Percentiles rank a stretch among this genome's conserved stretches.
phyloP scores from a whole-genome alignment of 23 tunicate genomes.

The Botrylloides violaceus region DNA sequence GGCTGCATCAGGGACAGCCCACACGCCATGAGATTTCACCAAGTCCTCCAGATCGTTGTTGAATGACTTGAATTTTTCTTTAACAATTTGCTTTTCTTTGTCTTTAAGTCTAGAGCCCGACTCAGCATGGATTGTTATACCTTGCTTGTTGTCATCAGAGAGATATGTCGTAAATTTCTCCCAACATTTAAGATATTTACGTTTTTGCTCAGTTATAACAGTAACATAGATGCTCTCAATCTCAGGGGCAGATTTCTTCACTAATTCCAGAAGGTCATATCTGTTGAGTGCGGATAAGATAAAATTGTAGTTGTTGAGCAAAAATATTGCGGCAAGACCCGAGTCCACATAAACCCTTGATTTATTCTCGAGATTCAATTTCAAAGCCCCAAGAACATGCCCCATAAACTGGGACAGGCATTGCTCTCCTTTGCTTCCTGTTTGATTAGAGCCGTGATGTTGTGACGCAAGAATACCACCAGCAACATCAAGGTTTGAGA shows the following conservation, averaged over 20 bases:
- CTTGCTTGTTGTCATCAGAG: conserved; percentile 42
- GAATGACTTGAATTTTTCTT: conserved; percentile 92
- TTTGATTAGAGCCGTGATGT: conserved; percentile 43
- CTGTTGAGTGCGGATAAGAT: conserved; percentile 52
- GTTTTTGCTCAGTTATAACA: conserved; percentile 44
- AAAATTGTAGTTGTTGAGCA: conserved; percentile 90
- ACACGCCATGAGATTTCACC: conserved; percentile 72
- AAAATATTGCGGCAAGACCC: conserved; percentile 60
- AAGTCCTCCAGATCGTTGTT: conserved; percentile 89
- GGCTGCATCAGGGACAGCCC: conserved; percentile 70
- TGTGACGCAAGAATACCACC: conserved; percentile 90
- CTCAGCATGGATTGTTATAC: conserved; percentile 36
- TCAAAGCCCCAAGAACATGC: conserved; percentile 73
- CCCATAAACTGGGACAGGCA: conserved; percentile 50
- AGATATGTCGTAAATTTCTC: conserved; percentile 33
- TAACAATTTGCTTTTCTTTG: conserved; percentile 83
- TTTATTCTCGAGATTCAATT: conserved; percentile 77
- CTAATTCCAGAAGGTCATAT: conserved; percentile 63
- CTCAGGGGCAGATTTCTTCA: conserved; percentile 36
- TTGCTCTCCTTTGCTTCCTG: conserved; percentile 2
- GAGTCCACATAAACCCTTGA: conserved; percentile 71
- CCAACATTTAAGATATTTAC: conserved; percentile 51
- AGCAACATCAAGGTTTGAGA: conserved; percentile 66
- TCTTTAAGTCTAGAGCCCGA: conserved; percentile 75
- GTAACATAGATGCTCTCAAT: conserved; percentile 50